Percentiles rank a stretch among this genome's conserved stretches.
Conservation (phyloP, 2,113 vertebrate genomes). For the Lagopus muta region DNA sequence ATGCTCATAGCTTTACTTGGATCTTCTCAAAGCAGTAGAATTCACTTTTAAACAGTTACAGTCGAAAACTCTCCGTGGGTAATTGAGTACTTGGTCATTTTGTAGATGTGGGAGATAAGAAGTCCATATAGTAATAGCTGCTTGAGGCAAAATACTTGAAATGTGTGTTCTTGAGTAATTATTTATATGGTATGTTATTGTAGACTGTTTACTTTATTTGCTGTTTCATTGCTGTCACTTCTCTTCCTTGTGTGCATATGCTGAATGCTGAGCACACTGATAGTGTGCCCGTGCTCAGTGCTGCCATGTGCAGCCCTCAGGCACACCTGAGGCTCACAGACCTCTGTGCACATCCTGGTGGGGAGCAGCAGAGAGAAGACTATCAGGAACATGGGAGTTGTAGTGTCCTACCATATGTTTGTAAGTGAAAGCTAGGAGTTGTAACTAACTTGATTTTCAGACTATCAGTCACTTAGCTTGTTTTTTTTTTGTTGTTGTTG, state of each 20-base stretch:
- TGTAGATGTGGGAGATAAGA: background rate
- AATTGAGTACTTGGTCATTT: background rate
- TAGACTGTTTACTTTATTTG: fast-evolving
- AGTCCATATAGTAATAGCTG: background rate
- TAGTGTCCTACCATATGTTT: background rate
- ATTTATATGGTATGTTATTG: background rate
- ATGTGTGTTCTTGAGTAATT: background rate
- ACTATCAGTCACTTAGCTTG: background rate
- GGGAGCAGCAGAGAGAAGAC: background rate
- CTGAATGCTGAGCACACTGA: background rate
- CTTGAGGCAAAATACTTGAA: background rate
- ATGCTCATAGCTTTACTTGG: background rate
- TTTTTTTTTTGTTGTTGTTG: background rate
- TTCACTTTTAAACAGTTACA: background rate
- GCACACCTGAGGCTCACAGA: background rate
- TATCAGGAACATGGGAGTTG: fast-evolving
- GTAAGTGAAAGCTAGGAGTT: background rate
- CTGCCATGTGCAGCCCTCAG: background rate
- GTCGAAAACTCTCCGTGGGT: background rate
- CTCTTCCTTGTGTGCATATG: background rate
- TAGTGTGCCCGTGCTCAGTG: fast-evolving
- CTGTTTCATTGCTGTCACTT: background rate
- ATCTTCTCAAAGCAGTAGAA: background rate
- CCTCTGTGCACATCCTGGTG: background rate
- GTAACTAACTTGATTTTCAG: background rate